phyloP scores from a whole-genome alignment of 1,140 invertebrate species.

The Drosophila subobscura region DNA sequence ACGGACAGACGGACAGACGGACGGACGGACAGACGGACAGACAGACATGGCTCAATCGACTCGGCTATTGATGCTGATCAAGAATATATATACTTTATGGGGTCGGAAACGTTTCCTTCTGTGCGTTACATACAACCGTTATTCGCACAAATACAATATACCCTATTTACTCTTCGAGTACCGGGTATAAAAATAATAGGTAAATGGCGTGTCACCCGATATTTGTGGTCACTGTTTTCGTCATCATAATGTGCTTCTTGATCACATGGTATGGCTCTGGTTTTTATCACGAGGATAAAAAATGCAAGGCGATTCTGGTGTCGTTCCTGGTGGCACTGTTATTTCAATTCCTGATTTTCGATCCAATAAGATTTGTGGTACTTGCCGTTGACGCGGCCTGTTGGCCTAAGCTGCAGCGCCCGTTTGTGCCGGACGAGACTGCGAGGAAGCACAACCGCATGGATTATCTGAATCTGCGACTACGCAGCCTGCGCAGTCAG shows the following conservation, averaged over 20 bases:
- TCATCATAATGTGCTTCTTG: neutral
- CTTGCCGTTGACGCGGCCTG: conserved; percentile 36
- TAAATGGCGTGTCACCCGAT: conserved; percentile 7
- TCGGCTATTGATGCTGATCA: too few relatives aligned
- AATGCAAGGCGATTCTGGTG: conserved; percentile 32
- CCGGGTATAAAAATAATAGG: too few relatives aligned
- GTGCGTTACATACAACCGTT: too few relatives aligned
- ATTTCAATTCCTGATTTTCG: conserved; percentile 32
- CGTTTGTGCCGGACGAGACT: neutral
- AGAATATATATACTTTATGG: too few relatives aligned
- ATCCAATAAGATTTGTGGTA: conserved; percentile 38
- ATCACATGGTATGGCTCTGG: conserved; percentile 35
- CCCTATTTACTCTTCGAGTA: too few relatives aligned
- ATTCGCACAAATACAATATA: too few relatives aligned
- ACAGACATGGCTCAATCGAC: too few relatives aligned
- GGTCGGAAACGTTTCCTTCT: too few relatives aligned
- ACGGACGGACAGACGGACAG: too few relatives aligned
- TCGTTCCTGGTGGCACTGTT: conserved; percentile 7
- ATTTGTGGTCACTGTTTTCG: conserved; percentile 3
- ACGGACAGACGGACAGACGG: too few relatives aligned
- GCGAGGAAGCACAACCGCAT: conserved; percentile 13
- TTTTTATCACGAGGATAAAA: conserved; percentile 18
- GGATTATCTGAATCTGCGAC: conserved; percentile 34
- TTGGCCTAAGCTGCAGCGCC: conserved; percentile 23
- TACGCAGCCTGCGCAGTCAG: conserved; percentile 33